Evolutionary conservation across 1,140 invertebrate genomes (phyloP), one percentile per base, ranked within the genome.

Genomic region (Onthophagus taurus): DNA sequence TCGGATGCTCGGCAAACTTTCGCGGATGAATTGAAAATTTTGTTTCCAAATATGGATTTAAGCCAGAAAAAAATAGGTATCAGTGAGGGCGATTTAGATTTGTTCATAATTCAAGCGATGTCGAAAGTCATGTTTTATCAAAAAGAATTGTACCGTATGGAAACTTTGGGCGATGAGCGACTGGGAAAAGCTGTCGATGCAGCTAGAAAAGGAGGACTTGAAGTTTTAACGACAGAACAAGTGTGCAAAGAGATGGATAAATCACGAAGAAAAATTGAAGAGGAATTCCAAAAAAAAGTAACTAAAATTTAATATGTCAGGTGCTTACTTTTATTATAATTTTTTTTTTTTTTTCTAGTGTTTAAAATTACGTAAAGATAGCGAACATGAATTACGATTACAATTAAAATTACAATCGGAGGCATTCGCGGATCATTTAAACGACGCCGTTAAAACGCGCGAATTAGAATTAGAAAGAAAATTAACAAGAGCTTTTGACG

Each of bases 391-490:
- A 51, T 64, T 93, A 19, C 71, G 82, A n/a, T 63, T 73, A 30
- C 81, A 90, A 58, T 59, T 95, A 31, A 80, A 83, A 54, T 66
- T 81, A 24, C 88, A 92, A 56, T 74, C 85, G 4, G 81, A 87
- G 52, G 79, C 87, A 7, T 87, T 93, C 64, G 70, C 76, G 20
- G 88, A 92, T 63, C 85, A 93, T 61, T 64, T 94, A 34, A 71
- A 74, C 44, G 82, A 88, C 56, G 77, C 81, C 1, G 63, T 94
- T 2, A 68, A 72, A 20, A 66, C 77, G 7, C 85, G 85, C 52
- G 77, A 85, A 50, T 68, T 71, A 42, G 82, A 91, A 60, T 64
- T 83, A 11, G 71, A 79, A 42, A 71, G 77, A 31, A 64, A 70
- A 21, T 72, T 81, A 47, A 71, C 77, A 17, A 71, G 76, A 5